Conservation (phyloP, 2,113 vertebrate genomes). For the Cacatua alba region DNA sequence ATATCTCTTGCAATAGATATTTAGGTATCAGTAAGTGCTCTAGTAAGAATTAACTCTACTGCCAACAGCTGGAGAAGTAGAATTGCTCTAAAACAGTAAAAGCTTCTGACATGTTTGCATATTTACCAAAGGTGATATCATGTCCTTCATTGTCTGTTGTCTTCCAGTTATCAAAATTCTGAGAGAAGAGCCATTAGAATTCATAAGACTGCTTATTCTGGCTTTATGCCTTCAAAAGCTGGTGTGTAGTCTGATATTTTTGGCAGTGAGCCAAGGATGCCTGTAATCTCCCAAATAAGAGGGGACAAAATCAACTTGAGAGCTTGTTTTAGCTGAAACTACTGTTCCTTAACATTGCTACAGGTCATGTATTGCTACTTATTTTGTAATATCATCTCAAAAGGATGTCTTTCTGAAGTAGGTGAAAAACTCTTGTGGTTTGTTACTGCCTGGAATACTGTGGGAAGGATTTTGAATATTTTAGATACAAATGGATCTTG, state of each 20-base stretch:
- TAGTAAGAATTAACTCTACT: background rate
- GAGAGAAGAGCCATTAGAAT: background rate
- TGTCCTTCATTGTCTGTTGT: background rate
- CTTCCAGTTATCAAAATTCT: background rate
- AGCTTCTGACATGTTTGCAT: background rate
- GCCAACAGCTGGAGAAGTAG: background rate
- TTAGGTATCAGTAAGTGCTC: background rate
- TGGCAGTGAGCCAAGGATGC: background rate
- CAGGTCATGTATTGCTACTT: background rate
- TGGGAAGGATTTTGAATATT: background rate
- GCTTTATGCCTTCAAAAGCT: too few relatives aligned
- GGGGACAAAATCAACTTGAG: background rate
- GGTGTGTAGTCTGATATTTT: background rate
- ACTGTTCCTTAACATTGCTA: background rate
- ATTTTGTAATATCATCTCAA: background rate
- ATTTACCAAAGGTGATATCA: background rate
- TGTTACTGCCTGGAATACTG: background rate
- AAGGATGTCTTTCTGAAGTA: background rate
- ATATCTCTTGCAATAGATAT: background rate
- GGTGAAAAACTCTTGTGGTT: background rate
- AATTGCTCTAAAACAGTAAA: background rate
- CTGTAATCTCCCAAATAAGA: background rate
- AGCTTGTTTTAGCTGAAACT: background rate
- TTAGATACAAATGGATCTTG: background rate
- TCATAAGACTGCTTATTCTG: accelerated